Conservation (phyloP, 2,113 vertebrate species). For the Mellivora capensis region DNA sequence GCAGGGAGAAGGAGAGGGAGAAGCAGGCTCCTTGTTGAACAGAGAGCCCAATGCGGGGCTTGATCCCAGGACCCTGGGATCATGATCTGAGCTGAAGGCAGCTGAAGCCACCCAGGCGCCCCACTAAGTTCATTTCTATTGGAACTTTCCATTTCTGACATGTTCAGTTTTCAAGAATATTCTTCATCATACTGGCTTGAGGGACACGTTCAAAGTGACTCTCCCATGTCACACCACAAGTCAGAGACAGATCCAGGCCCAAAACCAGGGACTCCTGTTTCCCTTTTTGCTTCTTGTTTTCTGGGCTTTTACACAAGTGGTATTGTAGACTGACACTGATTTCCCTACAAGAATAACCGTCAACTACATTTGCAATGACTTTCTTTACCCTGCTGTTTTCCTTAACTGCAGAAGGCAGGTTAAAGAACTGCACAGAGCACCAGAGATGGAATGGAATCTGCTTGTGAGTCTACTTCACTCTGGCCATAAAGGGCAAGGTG, state of each 20-base stretch:
- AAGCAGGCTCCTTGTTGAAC: too few relatives aligned
- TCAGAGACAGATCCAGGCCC: neutral
- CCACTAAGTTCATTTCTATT: neutral
- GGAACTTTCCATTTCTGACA: neutral
- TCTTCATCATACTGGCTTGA: neutral
- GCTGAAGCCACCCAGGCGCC: too few relatives aligned
- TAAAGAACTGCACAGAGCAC: neutral
- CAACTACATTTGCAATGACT: neutral
- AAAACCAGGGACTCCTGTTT: neutral
- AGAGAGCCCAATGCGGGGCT: too few relatives aligned
- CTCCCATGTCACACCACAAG: neutral
- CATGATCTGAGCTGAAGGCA: too few relatives aligned
- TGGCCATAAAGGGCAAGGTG: neutral
- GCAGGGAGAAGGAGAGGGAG: too few relatives aligned
- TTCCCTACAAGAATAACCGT: neutral
- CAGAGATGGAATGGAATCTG: neutral
- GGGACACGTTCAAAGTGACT: neutral
- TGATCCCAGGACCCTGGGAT: too few relatives aligned
- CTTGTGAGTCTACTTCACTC: neutral
- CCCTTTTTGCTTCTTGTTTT: neutral
- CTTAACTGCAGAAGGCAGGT: neutral
- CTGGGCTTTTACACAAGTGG: neutral
- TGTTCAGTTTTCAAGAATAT: neutral
- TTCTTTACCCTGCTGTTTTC: neutral
- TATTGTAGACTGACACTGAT: neutral